phyloP scores from a whole-genome alignment of 2,888 invertebrate genomes.

The Thereva unica region DNA sequence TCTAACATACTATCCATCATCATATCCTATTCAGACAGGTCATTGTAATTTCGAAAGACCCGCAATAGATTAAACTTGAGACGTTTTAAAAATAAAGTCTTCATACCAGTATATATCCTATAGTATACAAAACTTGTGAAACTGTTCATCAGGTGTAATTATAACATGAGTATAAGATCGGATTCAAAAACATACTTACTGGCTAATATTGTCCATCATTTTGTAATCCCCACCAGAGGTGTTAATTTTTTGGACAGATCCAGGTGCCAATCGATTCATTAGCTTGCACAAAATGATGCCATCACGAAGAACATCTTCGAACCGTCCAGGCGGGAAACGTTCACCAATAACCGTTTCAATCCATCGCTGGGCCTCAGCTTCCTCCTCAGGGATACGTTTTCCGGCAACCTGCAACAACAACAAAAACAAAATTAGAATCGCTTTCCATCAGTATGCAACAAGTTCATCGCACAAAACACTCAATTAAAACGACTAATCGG shows the following conservation, averaged over 20 bases:
- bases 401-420: slow-evolving; percentile 70
- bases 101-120: neutral
- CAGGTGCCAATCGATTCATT: slow-evolving; percentile 87
- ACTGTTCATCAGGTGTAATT: neutral
- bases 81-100: neutral
- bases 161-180: neutral
- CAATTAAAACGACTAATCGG: too few relatives aligned
- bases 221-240: slow-evolving; percentile 88
- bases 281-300: slow-evolving; percentile 85
- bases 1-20: too few relatives aligned
- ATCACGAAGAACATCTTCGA: slow-evolving; percentile 79
- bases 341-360: slow-evolving; percentile 81
- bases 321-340: slow-evolving; percentile 68
- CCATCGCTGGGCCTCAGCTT: slow-evolving; percentile 82
- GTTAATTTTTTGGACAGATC: slow-evolving; percentile 82
- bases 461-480: too few relatives aligned
- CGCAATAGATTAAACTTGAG: neutral
- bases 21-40: neutral
- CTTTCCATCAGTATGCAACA: neutral
- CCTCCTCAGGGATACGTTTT: slow-evolving; percentile 78
- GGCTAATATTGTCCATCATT: slow-evolving; percentile 93
- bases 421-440: neutral
- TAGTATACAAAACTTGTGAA: too few relatives aligned
- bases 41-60: neutral
- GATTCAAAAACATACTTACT: slow-evolving; percentile 64